Conservation (phyloP, 2,113 vertebrate species). For the Heloderma charlesbogerti region DNA sequence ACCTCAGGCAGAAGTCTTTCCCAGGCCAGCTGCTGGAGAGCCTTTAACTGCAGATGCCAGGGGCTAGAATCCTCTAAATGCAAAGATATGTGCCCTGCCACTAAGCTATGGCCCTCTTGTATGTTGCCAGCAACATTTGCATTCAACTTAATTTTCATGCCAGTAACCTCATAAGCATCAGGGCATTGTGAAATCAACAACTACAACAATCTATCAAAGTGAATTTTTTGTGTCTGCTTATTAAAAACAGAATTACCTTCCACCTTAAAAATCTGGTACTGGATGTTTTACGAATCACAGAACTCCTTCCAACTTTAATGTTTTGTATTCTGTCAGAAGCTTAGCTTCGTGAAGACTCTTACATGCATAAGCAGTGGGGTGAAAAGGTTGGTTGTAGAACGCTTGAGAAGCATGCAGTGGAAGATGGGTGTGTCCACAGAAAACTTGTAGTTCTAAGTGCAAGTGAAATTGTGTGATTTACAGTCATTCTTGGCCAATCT, state of each 20-base stretch:
- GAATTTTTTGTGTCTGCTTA: neutral
- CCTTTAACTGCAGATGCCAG: neutral
- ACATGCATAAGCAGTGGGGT: neutral
- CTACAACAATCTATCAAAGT: neutral
- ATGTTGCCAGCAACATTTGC: neutral
- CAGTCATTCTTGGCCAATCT: neutral
- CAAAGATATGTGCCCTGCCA: neutral
- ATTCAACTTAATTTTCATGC: neutral
- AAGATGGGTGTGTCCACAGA: neutral
- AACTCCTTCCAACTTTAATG: neutral
- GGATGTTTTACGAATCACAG: neutral
- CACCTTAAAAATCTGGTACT: neutral
- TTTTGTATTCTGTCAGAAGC: neutral
- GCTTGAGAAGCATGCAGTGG: neutral
- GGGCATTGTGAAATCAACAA: neutral
- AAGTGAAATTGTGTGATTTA: neutral
- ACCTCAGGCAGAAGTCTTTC: neutral
- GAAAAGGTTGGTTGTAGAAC: neutral
- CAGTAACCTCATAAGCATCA: neutral
- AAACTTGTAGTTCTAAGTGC: neutral
- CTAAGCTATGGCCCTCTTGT: neutral
- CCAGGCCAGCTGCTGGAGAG: neutral
- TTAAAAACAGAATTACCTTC: neutral
- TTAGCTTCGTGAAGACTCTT: neutral
- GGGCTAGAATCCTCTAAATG: neutral